Percentiles rank a stretch among this genome's conserved stretches.
Evolutionary conservation across 2,888 invertebrate species (phyloP).

Genomic region (Campoplex capitator): DNA sequence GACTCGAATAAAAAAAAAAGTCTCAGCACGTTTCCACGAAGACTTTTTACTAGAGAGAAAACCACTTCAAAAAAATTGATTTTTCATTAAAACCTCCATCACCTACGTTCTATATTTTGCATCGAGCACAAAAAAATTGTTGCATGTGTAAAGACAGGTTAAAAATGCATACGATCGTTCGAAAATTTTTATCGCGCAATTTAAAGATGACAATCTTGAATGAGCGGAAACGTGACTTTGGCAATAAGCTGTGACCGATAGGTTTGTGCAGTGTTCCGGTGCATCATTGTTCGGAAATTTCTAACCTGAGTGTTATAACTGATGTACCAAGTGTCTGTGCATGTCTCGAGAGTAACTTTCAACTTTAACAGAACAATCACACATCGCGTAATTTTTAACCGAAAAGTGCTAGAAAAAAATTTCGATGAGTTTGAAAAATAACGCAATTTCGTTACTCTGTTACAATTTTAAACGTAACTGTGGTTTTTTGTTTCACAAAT

Average conservation of each 20-base stretch:
- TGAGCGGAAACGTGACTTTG: constrained; percentile 8
- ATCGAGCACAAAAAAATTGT: neutral
- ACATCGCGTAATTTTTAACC: neutral
- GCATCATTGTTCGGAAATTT: constrained; percentile 5
- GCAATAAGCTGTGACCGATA: constrained; percentile 12
- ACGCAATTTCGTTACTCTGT: too few relatives aligned
- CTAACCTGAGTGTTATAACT: neutral
- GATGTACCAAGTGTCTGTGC: neutral
- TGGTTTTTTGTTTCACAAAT: too few relatives aligned
- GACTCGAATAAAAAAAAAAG: too few relatives aligned
- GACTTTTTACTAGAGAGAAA: too few relatives aligned
- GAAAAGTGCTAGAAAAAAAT: neutral
- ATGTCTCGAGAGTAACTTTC: neutral
- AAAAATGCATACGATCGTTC: neutral
- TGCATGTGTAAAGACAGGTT: neutral
- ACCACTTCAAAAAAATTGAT: neutral
- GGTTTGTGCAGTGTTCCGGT: neutral
- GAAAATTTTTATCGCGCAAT: neutral
- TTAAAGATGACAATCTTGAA: neutral
- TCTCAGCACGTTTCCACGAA: too few relatives aligned
- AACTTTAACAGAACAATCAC: neutral
- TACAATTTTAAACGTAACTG: too few relatives aligned
- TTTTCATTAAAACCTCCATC: neutral
- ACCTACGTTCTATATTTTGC: neutral
- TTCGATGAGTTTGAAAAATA: neutral